A percentile compares a stretch with the other conserved stretches of the same genome.
phyloP scores from a whole-genome alignment of 2,797 vertebrate genomes.

The Urosaurus nigricauda region DNA sequence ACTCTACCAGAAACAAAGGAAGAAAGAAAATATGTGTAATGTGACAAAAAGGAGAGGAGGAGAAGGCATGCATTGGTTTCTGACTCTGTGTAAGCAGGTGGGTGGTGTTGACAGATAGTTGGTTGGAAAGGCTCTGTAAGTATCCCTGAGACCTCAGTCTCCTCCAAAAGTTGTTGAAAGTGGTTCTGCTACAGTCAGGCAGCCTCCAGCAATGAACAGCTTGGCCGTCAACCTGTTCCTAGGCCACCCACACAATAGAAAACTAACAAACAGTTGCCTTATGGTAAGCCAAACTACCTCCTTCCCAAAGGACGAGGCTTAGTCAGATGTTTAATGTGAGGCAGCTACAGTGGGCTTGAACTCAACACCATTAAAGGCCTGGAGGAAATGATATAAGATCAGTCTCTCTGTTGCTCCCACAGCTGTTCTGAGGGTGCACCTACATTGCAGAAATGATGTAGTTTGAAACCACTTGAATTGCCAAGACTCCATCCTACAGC shows the following conservation, averaged over 20 bases:
- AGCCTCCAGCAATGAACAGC: conserved; percentile 62
- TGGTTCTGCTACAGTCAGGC: conserved; percentile 51
- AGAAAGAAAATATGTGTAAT: conserved; percentile 18
- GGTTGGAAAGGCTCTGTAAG: conserved; percentile 55
- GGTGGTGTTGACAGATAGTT: conserved; percentile 67
- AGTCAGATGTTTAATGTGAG: conserved; percentile 57
- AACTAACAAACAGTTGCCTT: conserved; percentile 64
- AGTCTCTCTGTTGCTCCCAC: conserved; percentile 63
- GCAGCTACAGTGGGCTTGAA: conserved; percentile 46
- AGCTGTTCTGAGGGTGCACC: conserved; percentile 46
- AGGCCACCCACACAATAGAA: conserved; percentile 55
- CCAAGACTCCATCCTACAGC: too few species aligned
- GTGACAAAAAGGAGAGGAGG: conserved; percentile 55
- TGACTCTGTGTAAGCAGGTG: conserved; percentile 56
- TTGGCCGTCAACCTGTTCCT: conserved; percentile 62
- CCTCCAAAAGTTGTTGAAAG: conserved; percentile 70
- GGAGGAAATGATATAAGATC: conserved; percentile 57
- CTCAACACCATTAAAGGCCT: conserved; percentile 50
- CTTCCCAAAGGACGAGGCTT: conserved; percentile 62
- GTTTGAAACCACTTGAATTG: too few species aligned
- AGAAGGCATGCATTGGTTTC: conserved; percentile 54
- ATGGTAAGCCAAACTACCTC: conserved; percentile 60
- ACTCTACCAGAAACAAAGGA: background rate
- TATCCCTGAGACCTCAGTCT: conserved; percentile 63
- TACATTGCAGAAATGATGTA: background rate